Percentiles rank a stretch among this genome's conserved stretches.
Conservation (phyloP, 2,113 vertebrate species). For the Trematomus loennbergii region DNA sequence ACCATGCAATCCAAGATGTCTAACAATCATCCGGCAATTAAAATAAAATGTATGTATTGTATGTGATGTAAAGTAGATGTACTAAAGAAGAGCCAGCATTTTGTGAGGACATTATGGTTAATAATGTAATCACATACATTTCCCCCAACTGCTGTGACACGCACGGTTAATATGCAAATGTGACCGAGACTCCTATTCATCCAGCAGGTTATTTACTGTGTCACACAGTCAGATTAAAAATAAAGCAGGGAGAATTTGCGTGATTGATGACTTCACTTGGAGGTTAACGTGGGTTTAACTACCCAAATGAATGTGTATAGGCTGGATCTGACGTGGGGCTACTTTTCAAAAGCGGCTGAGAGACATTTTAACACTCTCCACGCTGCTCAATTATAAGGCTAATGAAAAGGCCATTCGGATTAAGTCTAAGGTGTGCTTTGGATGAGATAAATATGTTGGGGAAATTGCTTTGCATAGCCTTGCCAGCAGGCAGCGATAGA, state of each 20-base stretch:
- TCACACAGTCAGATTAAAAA: conserved; percentile 21
- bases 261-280: conserved; percentile 50
- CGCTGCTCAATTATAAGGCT: conserved; percentile 67
- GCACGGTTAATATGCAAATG: conserved; percentile 4
- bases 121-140: not conserved
- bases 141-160: not conserved
- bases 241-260: conserved; percentile 11
- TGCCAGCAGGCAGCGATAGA: conserved; percentile 51
- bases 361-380: conserved; percentile 56
- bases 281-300: conserved; percentile 62
- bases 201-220: conserved; percentile 32
- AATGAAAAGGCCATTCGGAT: conserved; percentile 76
- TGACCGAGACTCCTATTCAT: not conserved
- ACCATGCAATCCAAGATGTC: not conserved
- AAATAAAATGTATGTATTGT: not conserved
- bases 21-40: not conserved
- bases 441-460: conserved; percentile 70
- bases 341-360: conserved; percentile 44
- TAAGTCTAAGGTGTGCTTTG: conserved; percentile 68
- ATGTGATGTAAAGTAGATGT: not conserved
- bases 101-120: conserved; percentile 5
- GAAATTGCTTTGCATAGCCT: conserved; percentile 52
- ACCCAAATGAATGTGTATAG: conserved; percentile 46
- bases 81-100: not conserved
- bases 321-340: conserved; percentile 27